Evolutionary conservation across 2,888 invertebrate species (phyloP).

Genomic region (Dysmachus trigonus): DNA sequence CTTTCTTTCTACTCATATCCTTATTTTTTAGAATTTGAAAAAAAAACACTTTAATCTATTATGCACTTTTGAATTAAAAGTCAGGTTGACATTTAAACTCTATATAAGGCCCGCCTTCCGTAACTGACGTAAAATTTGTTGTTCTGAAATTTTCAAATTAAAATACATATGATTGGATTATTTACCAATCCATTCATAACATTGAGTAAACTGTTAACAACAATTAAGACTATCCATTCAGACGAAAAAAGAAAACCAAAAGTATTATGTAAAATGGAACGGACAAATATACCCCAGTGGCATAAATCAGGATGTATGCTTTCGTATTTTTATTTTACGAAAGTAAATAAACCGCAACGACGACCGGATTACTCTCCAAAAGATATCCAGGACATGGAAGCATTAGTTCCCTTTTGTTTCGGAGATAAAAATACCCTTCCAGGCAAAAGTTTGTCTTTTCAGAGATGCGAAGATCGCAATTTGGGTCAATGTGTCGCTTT

Average conservation of each 20-base stretch:
- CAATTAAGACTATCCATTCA: not conserved
- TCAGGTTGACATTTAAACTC: too few relatives aligned
- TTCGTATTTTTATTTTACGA: not conserved
- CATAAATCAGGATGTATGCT: not conserved
- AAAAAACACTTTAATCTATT: too few relatives aligned
- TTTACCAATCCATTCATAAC: not conserved
- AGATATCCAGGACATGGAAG: not conserved
- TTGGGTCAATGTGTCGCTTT: not conserved
- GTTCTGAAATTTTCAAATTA: not conserved
- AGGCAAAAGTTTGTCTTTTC: not conserved
- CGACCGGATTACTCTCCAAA: not conserved
- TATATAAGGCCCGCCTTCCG: too few relatives aligned
- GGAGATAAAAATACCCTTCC: not conserved
- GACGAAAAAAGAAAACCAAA: not conserved
- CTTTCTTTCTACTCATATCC: too few relatives aligned
- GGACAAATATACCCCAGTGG: not conserved
- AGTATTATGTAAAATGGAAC: not conserved
- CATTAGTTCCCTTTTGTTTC: not conserved
- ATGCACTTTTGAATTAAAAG: too few relatives aligned
- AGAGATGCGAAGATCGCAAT: not conserved
- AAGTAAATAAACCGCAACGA: not conserved
- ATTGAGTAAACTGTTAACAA: not conserved
- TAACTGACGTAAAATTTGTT: too few relatives aligned
- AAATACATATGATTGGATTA: too few relatives aligned
- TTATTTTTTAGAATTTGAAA: too few relatives aligned